Percentiles rank a stretch among this genome's conserved stretches.
Evolutionary conservation across 2,797 vertebrate genomes (phyloP).

Genomic region (Leuciscus waleckii): DNA sequence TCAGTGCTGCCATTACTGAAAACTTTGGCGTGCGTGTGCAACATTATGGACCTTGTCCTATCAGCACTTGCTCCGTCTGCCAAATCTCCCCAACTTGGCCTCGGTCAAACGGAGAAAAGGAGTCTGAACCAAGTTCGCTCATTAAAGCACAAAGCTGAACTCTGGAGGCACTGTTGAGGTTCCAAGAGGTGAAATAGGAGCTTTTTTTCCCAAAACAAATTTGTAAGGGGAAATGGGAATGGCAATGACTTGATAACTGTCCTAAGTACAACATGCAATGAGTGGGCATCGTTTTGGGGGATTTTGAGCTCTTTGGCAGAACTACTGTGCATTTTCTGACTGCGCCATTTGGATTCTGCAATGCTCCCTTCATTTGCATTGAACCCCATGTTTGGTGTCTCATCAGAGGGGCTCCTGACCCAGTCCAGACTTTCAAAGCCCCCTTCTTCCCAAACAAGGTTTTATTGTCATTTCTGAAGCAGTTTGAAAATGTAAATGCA

Average conservation of each 20-base stretch:
- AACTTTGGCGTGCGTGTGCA: conserved; percentile 64
- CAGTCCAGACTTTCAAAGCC: conserved; percentile 56
- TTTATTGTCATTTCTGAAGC: conserved; percentile 51
- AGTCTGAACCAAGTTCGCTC: conserved; percentile 58
- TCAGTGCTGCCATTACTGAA: conserved; percentile 65
- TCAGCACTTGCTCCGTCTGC: conserved; percentile 75
- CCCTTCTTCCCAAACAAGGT: conserved; percentile 45
- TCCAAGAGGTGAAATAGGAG: conserved; percentile 73
- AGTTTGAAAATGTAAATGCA: conserved; percentile 62
- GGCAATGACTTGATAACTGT: conserved; percentile 58
- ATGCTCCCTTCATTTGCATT: conserved; percentile 70
- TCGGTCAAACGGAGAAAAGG: conserved; percentile 68
- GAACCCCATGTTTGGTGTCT: conserved; percentile 71
- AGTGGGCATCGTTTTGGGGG: conserved; percentile 6
- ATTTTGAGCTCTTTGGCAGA: conserved; percentile 67
- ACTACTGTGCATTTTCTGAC: conserved; percentile 58
- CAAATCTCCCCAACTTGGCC: conserved; percentile 63
- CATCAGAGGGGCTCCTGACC: conserved; percentile 66
- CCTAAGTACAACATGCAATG: conserved; percentile 52
- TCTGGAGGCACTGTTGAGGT: conserved; percentile 64
- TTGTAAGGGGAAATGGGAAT: conserved; percentile 59
- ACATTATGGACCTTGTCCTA: conserved; percentile 73
- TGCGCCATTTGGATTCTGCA: conserved; percentile 74
- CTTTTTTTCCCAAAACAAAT: conserved; percentile 75
- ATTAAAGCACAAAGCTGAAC: conserved; percentile 67